Percentiles rank a stretch among this genome's conserved stretches.
Evolutionary conservation across 2,113 vertebrate genomes (phyloP).

Genomic region (Geothlypis trichas): DNA sequence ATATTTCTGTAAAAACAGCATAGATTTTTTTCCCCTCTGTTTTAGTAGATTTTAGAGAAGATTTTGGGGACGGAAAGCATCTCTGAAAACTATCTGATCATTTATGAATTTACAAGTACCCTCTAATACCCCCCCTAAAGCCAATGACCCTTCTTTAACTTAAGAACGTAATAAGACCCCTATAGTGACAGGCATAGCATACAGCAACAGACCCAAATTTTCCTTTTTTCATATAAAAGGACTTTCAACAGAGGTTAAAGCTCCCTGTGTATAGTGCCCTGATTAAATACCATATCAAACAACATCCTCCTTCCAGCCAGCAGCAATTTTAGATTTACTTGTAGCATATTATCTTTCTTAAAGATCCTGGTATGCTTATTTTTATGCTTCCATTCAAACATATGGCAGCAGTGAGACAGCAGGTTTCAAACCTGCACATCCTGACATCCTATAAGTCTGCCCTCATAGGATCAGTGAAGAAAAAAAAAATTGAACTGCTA

Average conservation of each 20-base stretch:
- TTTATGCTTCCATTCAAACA: background rate
- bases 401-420: background rate
- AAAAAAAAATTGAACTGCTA: background rate
- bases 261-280: rapidly evolving
- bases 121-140: background rate
- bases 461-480: background rate
- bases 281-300: background rate
- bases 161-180: background rate
- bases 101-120: background rate
- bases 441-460: background rate
- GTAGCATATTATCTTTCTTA: background rate
- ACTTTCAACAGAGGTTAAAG: background rate
- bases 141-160: background rate
- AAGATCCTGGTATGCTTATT: background rate
- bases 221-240: background rate
- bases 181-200: background rate
- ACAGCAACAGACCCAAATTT: background rate
- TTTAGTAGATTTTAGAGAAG: background rate
- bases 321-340: background rate
- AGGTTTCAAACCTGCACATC: background rate
- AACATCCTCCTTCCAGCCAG: background rate
- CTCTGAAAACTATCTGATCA: background rate
- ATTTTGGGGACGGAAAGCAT: background rate
- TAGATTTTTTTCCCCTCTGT: background rate
- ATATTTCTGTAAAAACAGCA: background rate